phyloP scores from a whole-genome alignment of 1,140 invertebrate genomes.

The Solen grandis region DNA sequence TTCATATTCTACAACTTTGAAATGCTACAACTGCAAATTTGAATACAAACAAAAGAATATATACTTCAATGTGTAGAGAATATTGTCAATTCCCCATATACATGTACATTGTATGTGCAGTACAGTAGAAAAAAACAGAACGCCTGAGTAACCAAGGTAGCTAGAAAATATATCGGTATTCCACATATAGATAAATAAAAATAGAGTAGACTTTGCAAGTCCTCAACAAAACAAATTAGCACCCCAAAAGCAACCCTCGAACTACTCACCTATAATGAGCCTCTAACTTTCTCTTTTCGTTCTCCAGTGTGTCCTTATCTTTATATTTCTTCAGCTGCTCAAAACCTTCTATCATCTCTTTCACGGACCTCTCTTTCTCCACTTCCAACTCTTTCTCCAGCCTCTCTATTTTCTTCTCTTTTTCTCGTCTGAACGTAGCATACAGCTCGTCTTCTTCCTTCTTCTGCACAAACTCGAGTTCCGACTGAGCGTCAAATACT shows the following conservation, averaged over 20 bases:
- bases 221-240: too few species aligned
- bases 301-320: slow-evolving; percentile 64
- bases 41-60: too few species aligned
- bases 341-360: slow-evolving; percentile 72
- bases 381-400: slow-evolving; percentile 73
- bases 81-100: too few species aligned
- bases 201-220: too few species aligned
- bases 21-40: too few species aligned
- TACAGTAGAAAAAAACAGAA: too few species aligned
- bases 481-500: slow-evolving; percentile 75
- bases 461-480: slow-evolving; percentile 74
- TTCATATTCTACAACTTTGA: too few species aligned
- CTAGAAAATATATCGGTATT: too few species aligned
- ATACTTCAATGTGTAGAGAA: too few species aligned
- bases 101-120: too few species aligned
- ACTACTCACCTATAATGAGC: slow-evolving; percentile 60
- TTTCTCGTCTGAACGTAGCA: slow-evolving; percentile 70
- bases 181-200: too few species aligned
- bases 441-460: slow-evolving; percentile 78
- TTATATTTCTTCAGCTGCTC: slow-evolving; percentile 66
- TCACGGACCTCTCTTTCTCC: slow-evolving; percentile 75
- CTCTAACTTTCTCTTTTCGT: slow-evolving; percentile 71
- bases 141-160: too few species aligned
- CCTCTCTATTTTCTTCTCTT: slow-evolving; percentile 66
- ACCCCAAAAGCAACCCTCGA: background rate